These are phyloP conservation scores for Parazoanthus swiftii DNA, from an alignment of 92 coral and sea anemone genomes.

Conservation along the genomic window DNA sequence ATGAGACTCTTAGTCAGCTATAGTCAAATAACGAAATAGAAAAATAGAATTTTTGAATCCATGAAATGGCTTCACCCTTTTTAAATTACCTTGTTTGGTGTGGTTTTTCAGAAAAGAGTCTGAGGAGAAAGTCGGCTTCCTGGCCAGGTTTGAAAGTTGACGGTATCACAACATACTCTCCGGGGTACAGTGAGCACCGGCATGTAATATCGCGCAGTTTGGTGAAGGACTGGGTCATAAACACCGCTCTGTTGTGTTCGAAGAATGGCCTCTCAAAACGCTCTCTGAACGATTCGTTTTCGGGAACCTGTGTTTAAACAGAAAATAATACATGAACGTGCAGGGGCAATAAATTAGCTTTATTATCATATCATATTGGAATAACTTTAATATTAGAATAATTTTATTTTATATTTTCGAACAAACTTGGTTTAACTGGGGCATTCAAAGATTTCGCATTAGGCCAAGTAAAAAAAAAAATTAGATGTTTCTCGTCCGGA, in stretches of 20 bases:
- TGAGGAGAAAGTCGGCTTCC: constrained; percentile 69
- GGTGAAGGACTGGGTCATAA: constrained; percentile 80
- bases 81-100: constrained; percentile 65
- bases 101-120: constrained; percentile 81
- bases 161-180: constrained; percentile 78
- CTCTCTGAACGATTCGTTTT: constrained; percentile 26
- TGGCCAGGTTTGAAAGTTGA: constrained; percentile 80
- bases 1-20: too few relatives aligned
- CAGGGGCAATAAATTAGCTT: too few relatives aligned
- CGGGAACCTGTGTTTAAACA: constrained; percentile 13
- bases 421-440: too few relatives aligned
- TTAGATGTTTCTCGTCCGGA: too few relatives aligned
- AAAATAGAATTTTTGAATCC: too few relatives aligned
- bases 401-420: too few relatives aligned
- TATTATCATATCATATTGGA: too few relatives aligned
- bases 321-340: too few relatives aligned
- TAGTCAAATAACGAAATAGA: too few relatives aligned
- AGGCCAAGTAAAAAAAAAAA: too few relatives aligned
- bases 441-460: too few relatives aligned
- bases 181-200: constrained; percentile 66
- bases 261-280: constrained; percentile 71
- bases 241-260: constrained; percentile 73
- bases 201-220: constrained; percentile 79
- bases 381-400: too few relatives aligned
- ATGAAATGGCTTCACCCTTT: background rate